phyloP scores from a whole-genome alignment of 1,140 invertebrate species.

The Melipona quadrifasciata region DNA sequence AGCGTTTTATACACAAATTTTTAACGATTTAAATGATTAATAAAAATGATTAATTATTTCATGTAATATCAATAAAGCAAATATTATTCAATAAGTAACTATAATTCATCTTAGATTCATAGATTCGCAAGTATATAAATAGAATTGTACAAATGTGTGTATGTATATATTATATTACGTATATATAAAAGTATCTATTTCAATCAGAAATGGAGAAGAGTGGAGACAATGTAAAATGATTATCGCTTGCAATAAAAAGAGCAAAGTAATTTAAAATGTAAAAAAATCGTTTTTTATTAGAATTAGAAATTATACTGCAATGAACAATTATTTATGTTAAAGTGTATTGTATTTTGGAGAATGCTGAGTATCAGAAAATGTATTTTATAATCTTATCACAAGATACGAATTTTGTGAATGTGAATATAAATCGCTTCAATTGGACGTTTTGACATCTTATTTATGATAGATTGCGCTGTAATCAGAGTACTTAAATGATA shows the following conservation, averaged over 20 bases:
- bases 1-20: neutral
- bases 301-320: neutral
- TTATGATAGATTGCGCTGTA: constrained; percentile 20
- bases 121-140: neutral
- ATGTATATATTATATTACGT: no score
- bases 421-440: neutral
- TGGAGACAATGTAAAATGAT: neutral
- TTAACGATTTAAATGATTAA: neutral
- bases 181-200: neutral
- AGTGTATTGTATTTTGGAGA: neutral
- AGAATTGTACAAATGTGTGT: neutral
- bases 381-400: neutral
- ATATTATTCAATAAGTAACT: neutral
- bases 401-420: no score
- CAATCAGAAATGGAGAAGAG: neutral
- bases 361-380: neutral
- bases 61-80: neutral
- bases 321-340: no score
- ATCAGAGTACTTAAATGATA: neutral
- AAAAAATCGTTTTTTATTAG: neutral
- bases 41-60: neutral
- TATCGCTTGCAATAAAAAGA: neutral
- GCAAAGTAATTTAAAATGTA: neutral
- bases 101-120: neutral
- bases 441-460: neutral